Conservation (phyloP, 2,888 invertebrate genomes). For the Bibio marci region DNA sequence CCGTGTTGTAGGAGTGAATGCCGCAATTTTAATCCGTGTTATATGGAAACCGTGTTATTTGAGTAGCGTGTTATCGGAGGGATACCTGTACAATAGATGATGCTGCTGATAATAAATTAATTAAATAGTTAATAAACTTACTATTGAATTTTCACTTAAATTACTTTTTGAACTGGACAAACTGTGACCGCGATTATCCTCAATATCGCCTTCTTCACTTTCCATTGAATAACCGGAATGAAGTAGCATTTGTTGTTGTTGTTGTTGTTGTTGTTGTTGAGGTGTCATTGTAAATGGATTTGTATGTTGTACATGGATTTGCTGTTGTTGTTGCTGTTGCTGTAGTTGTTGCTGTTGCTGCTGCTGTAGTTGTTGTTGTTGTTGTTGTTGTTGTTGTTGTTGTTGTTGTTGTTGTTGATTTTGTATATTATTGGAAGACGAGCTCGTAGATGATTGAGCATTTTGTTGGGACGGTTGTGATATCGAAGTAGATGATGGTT, state of each 20-base stretch:
- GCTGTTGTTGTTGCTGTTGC: slow-evolving; percentile 12
- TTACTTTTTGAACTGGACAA: slow-evolving; percentile 71
- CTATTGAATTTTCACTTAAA: slow-evolving; percentile 64
- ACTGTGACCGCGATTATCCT: slow-evolving; percentile 58
- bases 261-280: slow-evolving; percentile 13
- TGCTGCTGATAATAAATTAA: neutral
- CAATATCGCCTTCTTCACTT: slow-evolving; percentile 57
- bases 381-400: slow-evolving; percentile 8
- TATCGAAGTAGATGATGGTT: slow-evolving; percentile 13
- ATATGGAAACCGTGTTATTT: no score
- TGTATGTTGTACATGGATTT: slow-evolving; percentile 8
- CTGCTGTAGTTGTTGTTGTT: slow-evolving; percentile 7
- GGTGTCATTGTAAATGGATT: slow-evolving; percentile 5
- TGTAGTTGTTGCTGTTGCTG: slow-evolving; percentile 5
- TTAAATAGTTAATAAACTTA: slow-evolving; percentile 35
- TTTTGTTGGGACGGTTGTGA: slow-evolving; percentile 12
- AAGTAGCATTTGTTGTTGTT: slow-evolving; percentile 20
- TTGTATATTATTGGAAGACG: slow-evolving; percentile 13
- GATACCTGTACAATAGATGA: no score
- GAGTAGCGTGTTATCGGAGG: no score
- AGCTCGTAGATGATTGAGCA: slow-evolving; percentile 11
- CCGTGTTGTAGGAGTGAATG: no score
- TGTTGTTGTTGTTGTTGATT: slow-evolving; percentile 10
- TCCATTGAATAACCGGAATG: slow-evolving; percentile 38
- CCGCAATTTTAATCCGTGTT: no score